Evolutionary conservation across 2,888 invertebrate species (phyloP), one percentile per base, ranked within the genome.

Genomic region (Leptinotarsa rubiginosa): DNA sequence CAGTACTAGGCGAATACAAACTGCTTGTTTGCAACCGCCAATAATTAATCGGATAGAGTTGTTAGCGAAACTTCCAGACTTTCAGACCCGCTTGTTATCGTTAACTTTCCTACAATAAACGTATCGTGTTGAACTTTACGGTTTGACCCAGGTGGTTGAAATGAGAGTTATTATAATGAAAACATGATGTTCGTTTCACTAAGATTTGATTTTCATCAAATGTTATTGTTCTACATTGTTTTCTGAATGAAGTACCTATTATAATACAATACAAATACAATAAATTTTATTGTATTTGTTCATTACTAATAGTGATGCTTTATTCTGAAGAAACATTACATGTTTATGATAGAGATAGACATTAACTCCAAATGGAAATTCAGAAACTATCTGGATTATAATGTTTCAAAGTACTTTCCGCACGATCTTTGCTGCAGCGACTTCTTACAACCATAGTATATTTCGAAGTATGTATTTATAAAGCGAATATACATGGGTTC

Each of bases 71-170:
- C n/a, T 62, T 62, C 31, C n/a, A 22, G 62, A 31, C 25, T 41
- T 62, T 62, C 31, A 56, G 62, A n/a, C 16, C n/a, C 62, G 62
- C 31, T 31, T 16, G 25, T 62, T 41, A 62, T 62, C 62, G 62
- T 41, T 56, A 56, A 18, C 20, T 56, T 41, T 41, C 16, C 62
- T 31, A 31, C n/a, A 62, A 62, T 31, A 62, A 62, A 62, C 62
- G 25, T 62, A 16, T 62, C 31, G 16, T 31, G 62, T 62, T 62
- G 31, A 62, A 62, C 16, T 62, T 62, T 62, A 31, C 31, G 1
- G 31, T 62, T 5, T 31, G 16, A 62, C 20, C n/a, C 31, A 62
- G 62, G 62, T 41, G 31, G 62, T n/a, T 31, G 5, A 62, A 62
- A 31, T 16, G 62, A n/a, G 62, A 12, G 31, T 62, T 31, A 62